These are phyloP conservation scores for Poecilia latipinna DNA, from an alignment of 2,113 vertebrate species.

Conservation along the genomic window DNA sequence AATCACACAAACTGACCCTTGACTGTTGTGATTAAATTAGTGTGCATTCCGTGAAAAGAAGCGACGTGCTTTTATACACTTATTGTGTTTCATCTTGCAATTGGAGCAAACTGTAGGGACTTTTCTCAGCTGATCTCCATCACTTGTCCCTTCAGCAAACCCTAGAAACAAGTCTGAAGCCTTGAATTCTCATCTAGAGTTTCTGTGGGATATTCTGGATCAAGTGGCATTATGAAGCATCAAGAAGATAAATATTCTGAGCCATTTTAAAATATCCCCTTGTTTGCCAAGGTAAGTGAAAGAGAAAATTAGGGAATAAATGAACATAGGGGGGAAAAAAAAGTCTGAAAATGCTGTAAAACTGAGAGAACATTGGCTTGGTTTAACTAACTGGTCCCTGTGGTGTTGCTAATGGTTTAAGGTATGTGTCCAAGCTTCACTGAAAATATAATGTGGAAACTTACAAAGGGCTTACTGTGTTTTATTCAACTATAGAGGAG, in stretches of 20 bases:
- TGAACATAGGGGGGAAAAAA: not conserved
- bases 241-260: slow-evolving; percentile 27
- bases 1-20: slow-evolving; percentile 30
- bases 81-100: not conserved
- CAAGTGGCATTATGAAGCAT: slow-evolving; percentile 30
- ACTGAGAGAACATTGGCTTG: slow-evolving; percentile 33
- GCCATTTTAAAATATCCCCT: slow-evolving; percentile 16
- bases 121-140: slow-evolving; percentile 25
- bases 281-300: not conserved
- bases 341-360: slow-evolving; percentile 39
- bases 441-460: slow-evolving; percentile 42
- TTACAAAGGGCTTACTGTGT: slow-evolving; percentile 13
- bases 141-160: slow-evolving; percentile 8
- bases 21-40: slow-evolving; percentile 2
- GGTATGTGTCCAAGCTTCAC: slow-evolving; percentile 47
- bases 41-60: not conserved
- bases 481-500: slow-evolving; percentile 18
- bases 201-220: slow-evolving; percentile 19
- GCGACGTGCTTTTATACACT: not conserved
- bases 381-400: slow-evolving; percentile 66
- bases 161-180: slow-evolving; percentile 30
- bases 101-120: slow-evolving; percentile 10
- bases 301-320: not conserved
- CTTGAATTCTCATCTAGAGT: slow-evolving; percentile 60
- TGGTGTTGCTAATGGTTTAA: slow-evolving; percentile 67